Evolutionary conservation across 2,888 invertebrate species (phyloP).

Genomic region (Cancer borealis): DNA sequence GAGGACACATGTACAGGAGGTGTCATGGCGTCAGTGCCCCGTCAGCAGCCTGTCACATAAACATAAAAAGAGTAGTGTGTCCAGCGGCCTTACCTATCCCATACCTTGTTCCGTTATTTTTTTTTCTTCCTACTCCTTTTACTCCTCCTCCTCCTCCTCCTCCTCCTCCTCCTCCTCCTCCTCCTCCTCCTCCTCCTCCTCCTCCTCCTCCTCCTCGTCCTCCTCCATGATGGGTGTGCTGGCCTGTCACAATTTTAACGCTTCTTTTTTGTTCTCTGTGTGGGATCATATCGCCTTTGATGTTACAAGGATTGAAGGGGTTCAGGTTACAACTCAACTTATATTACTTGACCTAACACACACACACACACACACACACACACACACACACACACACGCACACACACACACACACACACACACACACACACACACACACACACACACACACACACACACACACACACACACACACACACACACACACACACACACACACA

Average conservation of each 20-base stretch:
- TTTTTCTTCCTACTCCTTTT: not conserved
- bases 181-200: conserved; percentile 16
- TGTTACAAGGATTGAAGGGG: not conserved
- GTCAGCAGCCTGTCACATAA: conserved; percentile 3
- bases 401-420: not conserved
- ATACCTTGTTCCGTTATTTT: not conserved
- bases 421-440: not conserved
- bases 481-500: not conserved
- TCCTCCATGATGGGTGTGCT: not conserved
- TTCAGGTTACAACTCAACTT: not conserved
- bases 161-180: conserved; percentile 20
- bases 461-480: no score
- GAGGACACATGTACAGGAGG: not conserved
- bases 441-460: not conserved
- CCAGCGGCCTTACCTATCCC: not conserved
- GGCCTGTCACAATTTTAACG: not conserved
- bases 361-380: not conserved
- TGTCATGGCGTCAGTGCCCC: not conserved
- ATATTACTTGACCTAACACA: not conserved
- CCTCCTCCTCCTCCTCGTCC: not conserved
- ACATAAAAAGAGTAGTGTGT: not conserved
- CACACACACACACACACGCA: not conserved
- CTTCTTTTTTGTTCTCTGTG: not conserved
- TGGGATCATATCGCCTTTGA: not conserved
- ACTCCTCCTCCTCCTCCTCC: not conserved